phyloP scores from a whole-genome alignment of 2,113 vertebrate species.

The Sula dactylatra region DNA sequence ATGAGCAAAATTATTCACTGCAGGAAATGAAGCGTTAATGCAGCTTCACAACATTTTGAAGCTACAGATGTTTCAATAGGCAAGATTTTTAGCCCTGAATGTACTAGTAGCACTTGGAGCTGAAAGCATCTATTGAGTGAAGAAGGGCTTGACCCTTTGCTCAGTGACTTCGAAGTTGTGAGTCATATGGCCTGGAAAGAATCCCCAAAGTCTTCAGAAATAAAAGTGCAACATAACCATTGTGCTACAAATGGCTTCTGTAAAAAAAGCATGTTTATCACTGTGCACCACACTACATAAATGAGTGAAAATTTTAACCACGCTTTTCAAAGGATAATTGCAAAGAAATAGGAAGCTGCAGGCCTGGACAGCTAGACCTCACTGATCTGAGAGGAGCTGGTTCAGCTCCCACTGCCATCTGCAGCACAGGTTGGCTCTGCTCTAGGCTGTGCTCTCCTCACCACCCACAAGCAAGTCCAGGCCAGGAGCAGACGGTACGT shows the following conservation, averaged over 20 bases:
- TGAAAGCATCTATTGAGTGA: conserved; percentile 58
- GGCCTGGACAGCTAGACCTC: neutral
- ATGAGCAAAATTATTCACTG: conserved; percentile 52
- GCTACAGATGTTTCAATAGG: conserved; percentile 33
- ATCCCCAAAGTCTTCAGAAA: conserved; percentile 16
- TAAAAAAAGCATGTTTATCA: conserved; percentile 1
- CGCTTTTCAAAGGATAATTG: neutral
- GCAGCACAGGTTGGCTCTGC: neutral
- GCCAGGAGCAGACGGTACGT: neutral
- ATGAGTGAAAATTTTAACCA: neutral
- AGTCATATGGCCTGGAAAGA: conserved; percentile 25
- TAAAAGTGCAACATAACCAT: neutral
- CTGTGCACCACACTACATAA: neutral
- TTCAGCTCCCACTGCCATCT: neutral
- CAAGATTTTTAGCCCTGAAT: conserved; percentile 23
- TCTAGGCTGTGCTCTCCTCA: neutral
- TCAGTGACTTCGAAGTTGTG: conserved; percentile 53
- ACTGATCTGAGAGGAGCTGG: neutral
- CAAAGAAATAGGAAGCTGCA: neutral
- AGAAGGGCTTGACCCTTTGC: conserved; percentile 34
- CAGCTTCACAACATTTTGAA: conserved; percentile 12
- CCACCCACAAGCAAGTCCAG: neutral
- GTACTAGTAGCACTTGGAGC: conserved; percentile 32
- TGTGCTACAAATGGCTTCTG: neutral
- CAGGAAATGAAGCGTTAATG: conserved; percentile 38